Percentiles rank a stretch among this genome's conserved stretches.
Evolutionary conservation across 2,797 vertebrate species (phyloP).

Genomic region (Aplochiton taeniatus): DNA sequence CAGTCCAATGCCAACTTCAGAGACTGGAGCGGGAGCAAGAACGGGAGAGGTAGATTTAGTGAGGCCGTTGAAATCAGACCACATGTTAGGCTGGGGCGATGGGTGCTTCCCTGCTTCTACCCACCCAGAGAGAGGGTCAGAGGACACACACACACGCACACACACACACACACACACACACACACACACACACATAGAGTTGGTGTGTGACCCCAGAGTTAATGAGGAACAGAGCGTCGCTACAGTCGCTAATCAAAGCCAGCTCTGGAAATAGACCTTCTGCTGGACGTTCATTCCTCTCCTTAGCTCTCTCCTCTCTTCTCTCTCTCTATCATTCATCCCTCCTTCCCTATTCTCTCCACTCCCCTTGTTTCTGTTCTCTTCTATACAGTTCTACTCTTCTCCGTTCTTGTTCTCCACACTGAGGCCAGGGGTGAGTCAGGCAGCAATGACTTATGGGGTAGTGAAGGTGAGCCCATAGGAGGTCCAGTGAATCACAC

Average conservation of each 20-base stretch:
- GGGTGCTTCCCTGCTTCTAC: too few species aligned
- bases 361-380: conserved; percentile 7
- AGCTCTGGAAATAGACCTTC: conserved; percentile 72
- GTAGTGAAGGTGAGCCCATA: conserved; percentile 31
- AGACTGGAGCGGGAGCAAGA: too few species aligned
- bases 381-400: conserved; percentile 23
- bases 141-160: too few species aligned
- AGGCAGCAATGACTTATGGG: conserved; percentile 21
- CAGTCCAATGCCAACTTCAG: too few species aligned
- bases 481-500: conserved; percentile 49
- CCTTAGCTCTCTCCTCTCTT: conserved; percentile 26
- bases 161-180: neutral
- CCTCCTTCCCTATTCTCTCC: conserved; percentile 53
- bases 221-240: conserved; percentile 74
- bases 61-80: too few species aligned
- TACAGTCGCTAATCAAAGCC: conserved; percentile 76
- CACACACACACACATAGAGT: conserved; percentile 7
- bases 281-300: conserved; percentile 63
- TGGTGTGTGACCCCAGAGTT: conserved; percentile 47
- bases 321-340: conserved; percentile 27
- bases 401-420: conserved; percentile 37
- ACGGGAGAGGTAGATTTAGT: too few species aligned
- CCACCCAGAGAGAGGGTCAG: too few species aligned
- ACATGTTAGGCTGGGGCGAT: too few species aligned
- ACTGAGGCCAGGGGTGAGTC: conserved; percentile 31